Percentiles rank a stretch among this genome's conserved stretches.
phyloP scores from a whole-genome alignment of 2,113 vertebrate species.

The Poeciliopsis prolifica region DNA sequence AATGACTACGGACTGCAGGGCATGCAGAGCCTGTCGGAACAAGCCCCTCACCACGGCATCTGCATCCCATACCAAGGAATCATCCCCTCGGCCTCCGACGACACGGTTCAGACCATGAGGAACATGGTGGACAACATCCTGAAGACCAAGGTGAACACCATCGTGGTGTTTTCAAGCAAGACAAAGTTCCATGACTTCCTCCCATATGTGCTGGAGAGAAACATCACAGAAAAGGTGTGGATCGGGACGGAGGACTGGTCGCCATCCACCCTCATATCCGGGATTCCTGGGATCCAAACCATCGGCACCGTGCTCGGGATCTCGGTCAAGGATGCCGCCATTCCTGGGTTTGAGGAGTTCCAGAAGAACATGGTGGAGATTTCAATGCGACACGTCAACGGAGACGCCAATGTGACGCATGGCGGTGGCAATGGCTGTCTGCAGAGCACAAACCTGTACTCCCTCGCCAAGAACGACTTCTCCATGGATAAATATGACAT shows the following conservation, averaged over 20 bases:
- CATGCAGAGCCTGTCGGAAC: constrained; percentile 69
- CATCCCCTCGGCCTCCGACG: constrained; percentile 63
- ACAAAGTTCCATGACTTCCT: constrained; percentile 74
- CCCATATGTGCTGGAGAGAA: constrained; percentile 66
- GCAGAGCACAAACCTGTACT: constrained; percentile 74
- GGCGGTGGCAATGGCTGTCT: constrained; percentile 67
- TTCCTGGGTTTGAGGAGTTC: constrained; percentile 77
- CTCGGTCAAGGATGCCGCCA: constrained; percentile 60
- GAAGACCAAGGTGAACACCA: constrained; percentile 74
- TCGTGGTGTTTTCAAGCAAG: constrained; percentile 82
- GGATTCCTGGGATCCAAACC: constrained; percentile 65
- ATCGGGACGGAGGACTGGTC: constrained; percentile 86
- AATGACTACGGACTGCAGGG: constrained; percentile 82
- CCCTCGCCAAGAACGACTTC: constrained; percentile 20
- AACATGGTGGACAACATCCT: constrained; percentile 70
- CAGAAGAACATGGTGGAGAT: constrained; percentile 45
- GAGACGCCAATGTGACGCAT: fast-evolving
- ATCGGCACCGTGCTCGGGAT: constrained; percentile 84
- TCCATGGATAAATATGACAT: constrained; percentile 73
- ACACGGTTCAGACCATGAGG: constrained; percentile 56
- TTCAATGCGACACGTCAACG: constrained; percentile 20
- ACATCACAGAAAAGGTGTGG: constrained; percentile 82
- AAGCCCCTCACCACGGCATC: constrained; percentile 55
- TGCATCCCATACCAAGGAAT: constrained; percentile 83
- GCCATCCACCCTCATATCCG: constrained; percentile 68